Percentiles rank a stretch among this genome's conserved stretches.
phyloP scores from a whole-genome alignment of 2,888 invertebrate species.

The Mamestra brassicae region DNA sequence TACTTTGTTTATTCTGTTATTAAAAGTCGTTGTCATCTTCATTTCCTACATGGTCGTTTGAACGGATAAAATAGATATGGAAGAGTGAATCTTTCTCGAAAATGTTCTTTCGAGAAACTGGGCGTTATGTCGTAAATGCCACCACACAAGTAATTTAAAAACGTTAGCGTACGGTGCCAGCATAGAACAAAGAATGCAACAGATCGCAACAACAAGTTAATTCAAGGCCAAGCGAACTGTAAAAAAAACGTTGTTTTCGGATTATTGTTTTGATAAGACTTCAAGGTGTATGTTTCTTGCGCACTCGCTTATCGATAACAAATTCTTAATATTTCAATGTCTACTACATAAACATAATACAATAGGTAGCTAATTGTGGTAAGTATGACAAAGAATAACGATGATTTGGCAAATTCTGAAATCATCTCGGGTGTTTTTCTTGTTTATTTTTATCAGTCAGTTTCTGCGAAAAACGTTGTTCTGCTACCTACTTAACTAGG shows the following conservation, averaged over 20 bases:
- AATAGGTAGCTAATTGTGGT: conserved; percentile 11
- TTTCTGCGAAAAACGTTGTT: too few species aligned
- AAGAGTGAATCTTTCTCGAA: too few species aligned
- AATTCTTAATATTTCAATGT: conserved; percentile 67
- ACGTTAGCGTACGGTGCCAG: conserved; percentile 3
- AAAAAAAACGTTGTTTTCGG: conserved; percentile 78
- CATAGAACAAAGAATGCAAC: conserved; percentile 61
- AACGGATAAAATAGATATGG: too few species aligned
- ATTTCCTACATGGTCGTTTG: too few species aligned
- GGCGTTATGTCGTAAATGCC: conserved; percentile 8
- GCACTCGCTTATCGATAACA: conserved; percentile 72
- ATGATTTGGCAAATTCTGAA: conserved; percentile 4
- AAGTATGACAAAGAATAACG: background rate
- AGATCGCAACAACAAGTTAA: conserved; percentile 73
- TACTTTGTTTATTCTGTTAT: too few species aligned
- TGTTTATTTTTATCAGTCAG: too few species aligned
- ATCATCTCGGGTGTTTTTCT: background rate
- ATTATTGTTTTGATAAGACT: conserved; percentile 85
- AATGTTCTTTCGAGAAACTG: background rate
- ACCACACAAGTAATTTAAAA: background rate
- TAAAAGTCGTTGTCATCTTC: too few species aligned
- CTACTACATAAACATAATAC: conserved; percentile 26
- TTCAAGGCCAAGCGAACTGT: conserved; percentile 77
- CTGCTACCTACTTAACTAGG: too few species aligned
- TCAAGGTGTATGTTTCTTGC: conserved; percentile 75